These are phyloP conservation scores for Hymenopus coronatus DNA, from an alignment of 2,888 invertebrate genomes.

Conservation along the genomic window DNA sequence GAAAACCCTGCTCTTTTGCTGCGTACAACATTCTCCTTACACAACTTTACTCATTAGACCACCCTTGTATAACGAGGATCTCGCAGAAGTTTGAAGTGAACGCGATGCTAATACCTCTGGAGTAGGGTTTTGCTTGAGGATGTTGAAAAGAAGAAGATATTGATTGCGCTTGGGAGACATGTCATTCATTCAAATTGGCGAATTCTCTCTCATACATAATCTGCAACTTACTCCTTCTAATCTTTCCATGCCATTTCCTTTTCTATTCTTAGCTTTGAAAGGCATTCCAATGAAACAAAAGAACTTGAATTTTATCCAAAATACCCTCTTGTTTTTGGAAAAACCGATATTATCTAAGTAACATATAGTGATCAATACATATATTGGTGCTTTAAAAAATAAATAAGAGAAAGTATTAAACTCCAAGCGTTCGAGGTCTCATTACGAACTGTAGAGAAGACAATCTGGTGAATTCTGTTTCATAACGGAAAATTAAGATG, in stretches of 20 bases:
- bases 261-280: background rate
- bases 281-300: background rate
- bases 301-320: background rate
- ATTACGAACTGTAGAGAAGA: background rate
- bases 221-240: background rate
- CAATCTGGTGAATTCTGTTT: too few relatives aligned
- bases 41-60: too few relatives aligned
- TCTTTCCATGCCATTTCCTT: background rate
- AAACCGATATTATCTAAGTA: background rate
- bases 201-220: background rate
- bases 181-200: background rate
- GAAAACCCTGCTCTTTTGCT: too few relatives aligned
- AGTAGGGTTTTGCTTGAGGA: background rate
- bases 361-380: too few relatives aligned
- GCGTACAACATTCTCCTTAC: too few relatives aligned
- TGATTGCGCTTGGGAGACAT: background rate
- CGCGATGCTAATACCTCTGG: background rate
- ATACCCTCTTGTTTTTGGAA: background rate
- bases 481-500: too few relatives aligned
- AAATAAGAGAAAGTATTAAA: too few relatives aligned
- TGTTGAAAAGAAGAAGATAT: background rate
- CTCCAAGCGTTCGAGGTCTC: background rate
- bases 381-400: too few relatives aligned
- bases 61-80: too few relatives aligned
- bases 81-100: background rate